These are phyloP conservation scores for Styela clava DNA, from an alignment of 23 tunicate species.

Conservation along the genomic window DNA sequence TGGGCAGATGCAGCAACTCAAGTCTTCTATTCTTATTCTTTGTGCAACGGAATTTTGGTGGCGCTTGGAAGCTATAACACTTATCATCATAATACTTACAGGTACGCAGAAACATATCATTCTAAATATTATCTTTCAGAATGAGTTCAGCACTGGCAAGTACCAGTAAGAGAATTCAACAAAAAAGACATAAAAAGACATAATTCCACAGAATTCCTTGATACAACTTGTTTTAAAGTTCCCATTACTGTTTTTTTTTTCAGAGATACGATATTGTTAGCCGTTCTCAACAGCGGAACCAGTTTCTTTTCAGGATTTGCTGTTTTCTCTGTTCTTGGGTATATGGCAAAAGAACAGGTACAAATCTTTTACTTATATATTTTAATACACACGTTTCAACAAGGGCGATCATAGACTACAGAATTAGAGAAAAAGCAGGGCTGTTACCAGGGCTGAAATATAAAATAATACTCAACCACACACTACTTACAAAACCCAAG, in stretches of 20 bases:
- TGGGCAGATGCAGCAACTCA: constrained; percentile 89
- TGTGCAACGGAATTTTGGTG: constrained; percentile 48
- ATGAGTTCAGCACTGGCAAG: too few relatives aligned
- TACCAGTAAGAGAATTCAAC: too few relatives aligned
- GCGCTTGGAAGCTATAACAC: constrained; percentile 57
- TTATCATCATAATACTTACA: constrained; percentile 47
- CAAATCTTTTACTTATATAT: background rate
- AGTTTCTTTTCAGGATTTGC: constrained; percentile 78
- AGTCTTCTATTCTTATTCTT: constrained; percentile 76
- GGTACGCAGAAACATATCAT: too few relatives aligned
- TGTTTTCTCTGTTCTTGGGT: constrained; percentile 71
- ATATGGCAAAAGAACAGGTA: constrained; percentile 79
- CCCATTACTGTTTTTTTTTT: background rate
- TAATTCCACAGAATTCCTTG: too few relatives aligned
- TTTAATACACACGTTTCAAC: background rate
- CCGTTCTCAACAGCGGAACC: constrained; percentile 69
- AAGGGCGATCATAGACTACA: background rate
- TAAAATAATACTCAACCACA: too few relatives aligned
- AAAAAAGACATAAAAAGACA: too few relatives aligned
- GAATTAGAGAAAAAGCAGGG: too few relatives aligned
- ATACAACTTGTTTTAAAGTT: too few relatives aligned
- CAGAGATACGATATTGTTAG: constrained; percentile 52
- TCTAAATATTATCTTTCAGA: too few relatives aligned
- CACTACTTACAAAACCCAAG: too few relatives aligned
- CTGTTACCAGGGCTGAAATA: too few relatives aligned